Evolutionary conservation across 2,888 invertebrate genomes (phyloP).

Genomic region (Rotaria socialis): DNA sequence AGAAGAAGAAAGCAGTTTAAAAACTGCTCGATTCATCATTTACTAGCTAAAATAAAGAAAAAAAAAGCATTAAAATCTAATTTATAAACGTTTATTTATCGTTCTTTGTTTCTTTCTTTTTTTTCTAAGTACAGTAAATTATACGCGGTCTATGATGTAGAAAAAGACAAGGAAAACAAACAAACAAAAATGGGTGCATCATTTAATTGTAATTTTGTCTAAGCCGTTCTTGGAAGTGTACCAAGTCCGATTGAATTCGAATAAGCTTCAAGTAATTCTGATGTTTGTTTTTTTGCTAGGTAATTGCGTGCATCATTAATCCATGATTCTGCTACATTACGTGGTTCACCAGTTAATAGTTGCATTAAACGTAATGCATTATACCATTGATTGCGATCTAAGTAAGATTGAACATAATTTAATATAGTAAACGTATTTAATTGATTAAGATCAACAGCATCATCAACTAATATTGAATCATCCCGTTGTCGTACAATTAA

Average conservation of each 20-base stretch:
- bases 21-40: not conserved
- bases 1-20: not conserved
- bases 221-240: conserved; percentile 26
- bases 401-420: conserved; percentile 43
- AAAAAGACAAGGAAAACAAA: not conserved
- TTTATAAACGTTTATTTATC: not conserved
- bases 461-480: conserved; percentile 32
- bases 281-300: conserved; percentile 45
- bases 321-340: conserved; percentile 39
- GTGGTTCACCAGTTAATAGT: conserved; percentile 40
- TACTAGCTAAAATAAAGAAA: not conserved
- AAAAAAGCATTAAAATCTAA: not conserved
- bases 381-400: conserved; percentile 42
- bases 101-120: not conserved
- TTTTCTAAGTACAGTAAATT: not conserved
- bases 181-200: not conserved
- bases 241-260: conserved; percentile 42
- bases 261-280: conserved; percentile 40
- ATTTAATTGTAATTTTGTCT: not conserved
- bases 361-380: conserved; percentile 44
- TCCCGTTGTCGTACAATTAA: conserved; percentile 40
- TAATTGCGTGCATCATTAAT: conserved; percentile 40
- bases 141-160: conserved; percentile 12
- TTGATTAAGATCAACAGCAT: not conserved
- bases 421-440: conserved; percentile 42